A percentile compares a stretch with the other conserved stretches of the same genome.
phyloP scores from a whole-genome alignment of 2,113 vertebrate genomes.

The Toxotes chatareus region DNA sequence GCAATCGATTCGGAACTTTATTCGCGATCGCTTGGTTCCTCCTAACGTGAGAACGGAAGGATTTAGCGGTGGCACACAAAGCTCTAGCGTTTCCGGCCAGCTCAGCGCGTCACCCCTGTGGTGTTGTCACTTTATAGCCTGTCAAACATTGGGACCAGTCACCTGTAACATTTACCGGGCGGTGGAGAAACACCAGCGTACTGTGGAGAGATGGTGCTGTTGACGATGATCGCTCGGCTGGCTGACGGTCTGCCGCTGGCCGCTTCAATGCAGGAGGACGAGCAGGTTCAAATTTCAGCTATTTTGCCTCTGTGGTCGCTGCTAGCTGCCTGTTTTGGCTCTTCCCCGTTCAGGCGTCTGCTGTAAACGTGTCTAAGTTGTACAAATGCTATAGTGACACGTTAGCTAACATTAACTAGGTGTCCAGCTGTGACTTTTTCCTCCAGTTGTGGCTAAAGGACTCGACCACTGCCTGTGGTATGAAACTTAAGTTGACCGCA shows the following conservation, averaged over 20 bases:
- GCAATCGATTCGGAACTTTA: slow-evolving; percentile 51
- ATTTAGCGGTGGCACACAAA: slow-evolving; percentile 52
- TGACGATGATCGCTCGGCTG: slow-evolving; percentile 97
- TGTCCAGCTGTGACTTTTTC: neutral
- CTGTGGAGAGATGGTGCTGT: slow-evolving; percentile 88
- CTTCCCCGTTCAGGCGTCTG: neutral
- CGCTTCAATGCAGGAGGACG: slow-evolving; percentile 98
- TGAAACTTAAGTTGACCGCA: neutral
- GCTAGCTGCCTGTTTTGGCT: neutral
- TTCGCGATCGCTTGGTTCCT: slow-evolving; percentile 11
- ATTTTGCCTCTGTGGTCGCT: neutral
- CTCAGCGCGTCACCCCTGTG: slow-evolving; percentile 81
- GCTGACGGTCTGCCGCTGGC: slow-evolving; percentile 96
- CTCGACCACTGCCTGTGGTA: neutral
- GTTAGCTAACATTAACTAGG: neutral
- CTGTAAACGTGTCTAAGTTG: neutral
- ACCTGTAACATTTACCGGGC: neutral
- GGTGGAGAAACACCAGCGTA: slow-evolving; percentile 18
- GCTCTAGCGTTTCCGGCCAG: slow-evolving; percentile 84
- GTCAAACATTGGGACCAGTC: slow-evolving; percentile 32
- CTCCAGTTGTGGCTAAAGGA: neutral
- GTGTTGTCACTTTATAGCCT: slow-evolving; percentile 70
- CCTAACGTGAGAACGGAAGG: neutral
- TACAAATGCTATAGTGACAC: slow-evolving; percentile 16
- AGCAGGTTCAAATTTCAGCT: slow-evolving; percentile 86